Conservation (phyloP, 1,140 invertebrate species). For the Zaprionus capensis region DNA sequence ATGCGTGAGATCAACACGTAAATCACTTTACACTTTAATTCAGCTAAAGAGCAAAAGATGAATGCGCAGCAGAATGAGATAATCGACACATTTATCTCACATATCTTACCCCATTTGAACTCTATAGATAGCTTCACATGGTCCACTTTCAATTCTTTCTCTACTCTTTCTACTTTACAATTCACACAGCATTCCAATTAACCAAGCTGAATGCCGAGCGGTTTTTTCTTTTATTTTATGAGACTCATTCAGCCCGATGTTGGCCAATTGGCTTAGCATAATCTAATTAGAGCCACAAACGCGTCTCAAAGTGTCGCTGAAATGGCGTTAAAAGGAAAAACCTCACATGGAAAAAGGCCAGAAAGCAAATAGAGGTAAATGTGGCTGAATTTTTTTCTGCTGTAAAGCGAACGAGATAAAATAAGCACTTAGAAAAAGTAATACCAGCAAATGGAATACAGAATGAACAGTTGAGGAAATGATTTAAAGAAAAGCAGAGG, state of each 20-base stretch:
- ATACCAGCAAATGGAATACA: too few species aligned
- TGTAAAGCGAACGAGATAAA: not conserved
- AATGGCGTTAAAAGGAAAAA: conserved; percentile 13
- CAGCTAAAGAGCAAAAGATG: not conserved
- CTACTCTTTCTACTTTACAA: not conserved
- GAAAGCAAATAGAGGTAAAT: not conserved
- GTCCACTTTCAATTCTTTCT: not conserved
- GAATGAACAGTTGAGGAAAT: not conserved
- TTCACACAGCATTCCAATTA: conserved; percentile 7
- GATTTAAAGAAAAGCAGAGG: not conserved
- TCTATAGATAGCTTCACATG: not conserved
- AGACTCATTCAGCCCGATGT: conserved; percentile 1
- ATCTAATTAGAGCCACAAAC: conserved; percentile 35
- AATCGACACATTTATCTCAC: not conserved
- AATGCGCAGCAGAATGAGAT: not conserved
- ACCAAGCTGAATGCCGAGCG: not conserved
- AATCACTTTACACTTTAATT: not conserved
- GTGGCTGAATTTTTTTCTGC: not conserved
- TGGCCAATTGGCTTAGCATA: conserved; percentile 28
- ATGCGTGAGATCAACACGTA: not conserved
- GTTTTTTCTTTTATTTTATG: not conserved
- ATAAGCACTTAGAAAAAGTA: not conserved
- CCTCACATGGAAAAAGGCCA: not conserved
- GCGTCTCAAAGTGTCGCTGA: conserved; percentile 29
- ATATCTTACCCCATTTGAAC: not conserved